A percentile compares a stretch with the other conserved stretches of the same genome.
Evolutionary conservation across 2,113 vertebrate genomes (phyloP).

Genomic region (Riparia riparia): DNA sequence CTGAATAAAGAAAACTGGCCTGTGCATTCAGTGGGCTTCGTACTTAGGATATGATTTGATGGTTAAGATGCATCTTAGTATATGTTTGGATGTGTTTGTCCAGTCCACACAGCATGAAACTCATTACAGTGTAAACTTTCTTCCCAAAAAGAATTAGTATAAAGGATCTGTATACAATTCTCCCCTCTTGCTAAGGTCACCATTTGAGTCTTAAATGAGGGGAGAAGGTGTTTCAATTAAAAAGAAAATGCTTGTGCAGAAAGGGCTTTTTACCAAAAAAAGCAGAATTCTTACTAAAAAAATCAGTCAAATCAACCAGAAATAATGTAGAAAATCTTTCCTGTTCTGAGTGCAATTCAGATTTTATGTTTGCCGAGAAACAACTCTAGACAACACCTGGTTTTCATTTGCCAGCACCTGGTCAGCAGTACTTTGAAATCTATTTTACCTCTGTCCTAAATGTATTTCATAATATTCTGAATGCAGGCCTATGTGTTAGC

Average conservation of each 20-base stretch:
- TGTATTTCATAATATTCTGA: not conserved
- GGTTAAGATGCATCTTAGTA: not conserved
- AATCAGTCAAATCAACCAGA: not conserved
- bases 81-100: not conserved
- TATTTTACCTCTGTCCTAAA: not conserved
- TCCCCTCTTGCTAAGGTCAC: not conserved
- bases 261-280: not conserved
- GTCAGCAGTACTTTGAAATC: not conserved
- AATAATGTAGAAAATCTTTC: constrained; percentile 10
- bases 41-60: not conserved
- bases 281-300: not conserved
- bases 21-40: not conserved
- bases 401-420: constrained; percentile 52
- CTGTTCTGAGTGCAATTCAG: not conserved
- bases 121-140: not conserved
- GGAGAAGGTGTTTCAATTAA: not conserved
- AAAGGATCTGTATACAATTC: not conserved
- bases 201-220: not conserved
- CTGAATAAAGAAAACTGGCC: not conserved
- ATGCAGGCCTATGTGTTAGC: not conserved
- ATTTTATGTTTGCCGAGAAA: constrained; percentile 16
- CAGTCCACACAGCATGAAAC: not conserved
- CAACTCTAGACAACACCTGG: not conserved
- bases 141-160: not conserved
- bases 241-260: not conserved